Conservation (phyloP, 2,888 invertebrate species). For the Monopis laevigella region DNA sequence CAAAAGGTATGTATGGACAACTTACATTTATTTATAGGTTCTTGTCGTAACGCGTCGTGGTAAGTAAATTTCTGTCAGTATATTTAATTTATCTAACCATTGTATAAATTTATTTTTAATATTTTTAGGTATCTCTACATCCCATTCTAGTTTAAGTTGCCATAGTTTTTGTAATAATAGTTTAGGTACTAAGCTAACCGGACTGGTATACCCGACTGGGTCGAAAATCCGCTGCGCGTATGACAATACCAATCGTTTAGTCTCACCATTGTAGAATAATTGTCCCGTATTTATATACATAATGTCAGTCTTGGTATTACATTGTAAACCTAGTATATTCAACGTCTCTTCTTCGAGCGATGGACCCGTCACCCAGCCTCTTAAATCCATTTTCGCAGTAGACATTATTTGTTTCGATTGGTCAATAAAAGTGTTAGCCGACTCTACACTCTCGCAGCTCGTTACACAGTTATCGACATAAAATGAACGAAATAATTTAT, state of each 20-base stretch:
- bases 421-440: background rate
- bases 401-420: slow-evolving; percentile 1
- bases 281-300: background rate
- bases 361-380: slow-evolving; percentile 3
- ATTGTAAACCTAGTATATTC: background rate
- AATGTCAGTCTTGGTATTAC: slow-evolving; percentile 3
- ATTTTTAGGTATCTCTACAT: slow-evolving; percentile 1
- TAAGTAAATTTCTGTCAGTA: background rate
- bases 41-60: background rate
- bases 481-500: background rate
- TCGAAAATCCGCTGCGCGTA: slow-evolving; percentile 10
- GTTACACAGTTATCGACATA: slow-evolving; percentile 8
- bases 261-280: background rate
- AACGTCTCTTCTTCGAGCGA: background rate
- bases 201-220: slow-evolving; percentile 11
- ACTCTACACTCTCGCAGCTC: background rate
- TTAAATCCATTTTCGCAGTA: slow-evolving; percentile 1
- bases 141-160: slow-evolving; percentile 2
- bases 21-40: slow-evolving; percentile 2
- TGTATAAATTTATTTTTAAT: background rate
- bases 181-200: slow-evolving; percentile 12
- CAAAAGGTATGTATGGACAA: slow-evolving; percentile 1
- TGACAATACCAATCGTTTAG: slow-evolving; percentile 10
- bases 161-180: slow-evolving; percentile 8
- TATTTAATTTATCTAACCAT: background rate